phyloP scores from a whole-genome alignment of 2,797 vertebrate genomes.

The Phrynocephalus forsythii region DNA sequence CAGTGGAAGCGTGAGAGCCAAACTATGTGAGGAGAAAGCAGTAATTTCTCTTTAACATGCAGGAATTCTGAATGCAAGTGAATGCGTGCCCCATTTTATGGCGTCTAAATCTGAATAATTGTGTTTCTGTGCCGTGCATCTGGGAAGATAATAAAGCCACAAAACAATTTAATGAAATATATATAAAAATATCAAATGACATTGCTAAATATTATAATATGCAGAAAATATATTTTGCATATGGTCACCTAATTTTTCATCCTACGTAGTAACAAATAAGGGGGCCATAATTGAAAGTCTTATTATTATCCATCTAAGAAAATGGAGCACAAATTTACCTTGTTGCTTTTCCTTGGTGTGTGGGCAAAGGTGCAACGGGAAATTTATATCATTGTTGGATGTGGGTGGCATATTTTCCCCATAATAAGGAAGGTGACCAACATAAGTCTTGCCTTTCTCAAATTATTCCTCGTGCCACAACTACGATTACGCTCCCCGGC shows the following conservation, averaged over 20 bases:
- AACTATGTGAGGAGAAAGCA: conserved; percentile 79
- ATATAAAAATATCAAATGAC: conserved; percentile 84
- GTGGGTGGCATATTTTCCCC: conserved; percentile 64
- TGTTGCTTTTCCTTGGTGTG: conserved; percentile 76
- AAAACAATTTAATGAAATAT: conserved; percentile 87
- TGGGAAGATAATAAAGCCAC: conserved; percentile 85
- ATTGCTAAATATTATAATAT: conserved; percentile 86
- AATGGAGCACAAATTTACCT: conserved; percentile 82
- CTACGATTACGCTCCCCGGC: conserved; percentile 32
- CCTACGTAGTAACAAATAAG: conserved; percentile 81
- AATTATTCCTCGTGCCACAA: conserved; percentile 50
- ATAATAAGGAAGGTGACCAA: conserved; percentile 76
- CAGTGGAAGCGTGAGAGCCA: conserved; percentile 73
- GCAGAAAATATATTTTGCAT: conserved; percentile 84
- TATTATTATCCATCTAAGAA: conserved; percentile 82
- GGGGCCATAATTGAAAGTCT: conserved; percentile 82
- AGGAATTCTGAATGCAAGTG: conserved; percentile 83
- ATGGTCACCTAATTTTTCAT: conserved; percentile 84
- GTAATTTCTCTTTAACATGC: conserved; percentile 84
- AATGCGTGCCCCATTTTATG: conserved; percentile 85
- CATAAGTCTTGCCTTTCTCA: conserved; percentile 62
- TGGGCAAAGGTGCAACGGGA: conserved; percentile 67
- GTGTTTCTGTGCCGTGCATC: conserved; percentile 84
- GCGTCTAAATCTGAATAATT: conserved; percentile 87
- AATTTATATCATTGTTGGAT: conserved; percentile 76